Conservation (phyloP, 2,113 vertebrate species). For the Hippocampus mohnikei region DNA sequence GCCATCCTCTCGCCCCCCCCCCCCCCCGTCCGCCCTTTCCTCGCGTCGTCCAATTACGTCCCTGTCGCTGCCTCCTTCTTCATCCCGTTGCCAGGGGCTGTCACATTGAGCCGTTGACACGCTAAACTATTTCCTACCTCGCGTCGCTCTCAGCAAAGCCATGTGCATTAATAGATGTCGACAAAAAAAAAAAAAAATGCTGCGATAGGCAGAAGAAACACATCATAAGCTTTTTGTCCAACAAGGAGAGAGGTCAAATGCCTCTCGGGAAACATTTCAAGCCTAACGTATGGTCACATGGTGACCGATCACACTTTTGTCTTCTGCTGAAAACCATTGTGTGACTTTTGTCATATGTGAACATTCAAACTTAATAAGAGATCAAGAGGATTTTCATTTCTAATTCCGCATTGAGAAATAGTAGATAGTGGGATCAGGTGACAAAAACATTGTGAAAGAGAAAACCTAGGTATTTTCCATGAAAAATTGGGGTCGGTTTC, state of each 20-base stretch:
- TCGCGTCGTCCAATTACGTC: neutral
- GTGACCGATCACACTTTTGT: too few relatives aligned
- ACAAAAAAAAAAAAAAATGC: neutral
- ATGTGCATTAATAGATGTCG: neutral
- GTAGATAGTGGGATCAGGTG: too few relatives aligned
- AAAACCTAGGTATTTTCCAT: too few relatives aligned
- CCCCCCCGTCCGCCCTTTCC: neutral
- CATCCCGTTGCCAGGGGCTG: slow-evolving; percentile 1
- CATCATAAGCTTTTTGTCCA: neutral
- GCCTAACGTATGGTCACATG: too few relatives aligned
- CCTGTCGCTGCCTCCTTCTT: neutral
- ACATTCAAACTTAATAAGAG: too few relatives aligned
- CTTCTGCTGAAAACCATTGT: too few relatives aligned
- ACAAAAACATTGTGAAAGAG: too few relatives aligned
- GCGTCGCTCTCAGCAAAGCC: neutral
- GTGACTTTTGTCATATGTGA: too few relatives aligned
- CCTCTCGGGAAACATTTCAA: neutral
- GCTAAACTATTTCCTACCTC: neutral
- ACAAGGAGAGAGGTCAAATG: neutral
- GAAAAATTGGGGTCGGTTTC: too few relatives aligned
- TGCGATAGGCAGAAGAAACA: neutral
- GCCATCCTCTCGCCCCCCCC: neutral
- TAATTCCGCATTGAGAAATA: too few relatives aligned
- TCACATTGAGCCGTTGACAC: neutral
- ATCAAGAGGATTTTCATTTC: too few relatives aligned